Evolutionary conservation across 2,113 vertebrate species (phyloP).

Genomic region (Nannobrachium achirus): DNA sequence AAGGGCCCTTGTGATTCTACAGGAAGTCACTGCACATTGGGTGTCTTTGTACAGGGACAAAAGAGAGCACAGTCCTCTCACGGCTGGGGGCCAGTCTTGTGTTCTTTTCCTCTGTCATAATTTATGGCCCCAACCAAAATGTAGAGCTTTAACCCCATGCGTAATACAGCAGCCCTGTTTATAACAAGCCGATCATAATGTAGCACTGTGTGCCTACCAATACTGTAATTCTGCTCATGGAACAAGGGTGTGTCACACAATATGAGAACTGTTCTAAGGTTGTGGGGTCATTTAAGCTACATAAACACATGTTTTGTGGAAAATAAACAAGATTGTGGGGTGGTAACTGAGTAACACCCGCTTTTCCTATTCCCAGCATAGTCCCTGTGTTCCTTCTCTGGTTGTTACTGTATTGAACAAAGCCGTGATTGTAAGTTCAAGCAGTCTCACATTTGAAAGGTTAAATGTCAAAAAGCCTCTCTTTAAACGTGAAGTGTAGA

Average conservation of each 20-base stretch:
- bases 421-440: neutral
- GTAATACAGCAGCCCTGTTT: slow-evolving; percentile 18
- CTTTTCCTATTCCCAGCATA: slow-evolving; percentile 11
- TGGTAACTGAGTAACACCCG: slow-evolving; percentile 31
- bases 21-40: slow-evolving; percentile 51
- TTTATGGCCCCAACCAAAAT: slow-evolving; percentile 15
- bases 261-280: slow-evolving; percentile 41
- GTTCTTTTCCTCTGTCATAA: slow-evolving; percentile 9
- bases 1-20: slow-evolving; percentile 37
- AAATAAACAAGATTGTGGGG: slow-evolving; percentile 33
- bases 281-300: slow-evolving; percentile 6
- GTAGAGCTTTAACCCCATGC: slow-evolving; percentile 19
- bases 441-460: neutral
- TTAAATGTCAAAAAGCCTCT: slow-evolving; percentile 2
- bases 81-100: slow-evolving; percentile 37
- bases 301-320: slow-evolving; percentile 29
- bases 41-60: slow-evolving; percentile 53
- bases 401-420: slow-evolving; percentile 7
- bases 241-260: slow-evolving; percentile 49
- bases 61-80: slow-evolving; percentile 52
- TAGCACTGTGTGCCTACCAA: slow-evolving; percentile 29
- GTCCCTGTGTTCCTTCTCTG: neutral
- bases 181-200: neutral
- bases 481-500: slow-evolving; percentile 4
- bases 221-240: slow-evolving; percentile 46